Base-by-base conservation (phyloP, 2,797 vertebrate genomes). In the Pelochelys cantorii region DNA sequence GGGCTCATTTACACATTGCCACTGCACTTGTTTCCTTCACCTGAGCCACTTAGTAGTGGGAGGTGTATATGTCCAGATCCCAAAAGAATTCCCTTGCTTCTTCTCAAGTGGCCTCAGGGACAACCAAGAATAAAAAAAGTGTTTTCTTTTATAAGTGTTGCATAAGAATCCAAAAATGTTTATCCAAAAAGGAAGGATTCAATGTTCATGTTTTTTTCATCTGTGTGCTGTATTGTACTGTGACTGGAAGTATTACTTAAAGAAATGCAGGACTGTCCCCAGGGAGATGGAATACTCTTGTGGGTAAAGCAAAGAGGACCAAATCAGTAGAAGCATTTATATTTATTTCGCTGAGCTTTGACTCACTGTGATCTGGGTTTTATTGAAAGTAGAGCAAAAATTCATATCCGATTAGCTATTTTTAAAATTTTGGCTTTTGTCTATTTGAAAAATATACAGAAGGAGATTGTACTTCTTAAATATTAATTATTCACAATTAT, bases 41-140 rank as follows among this genome's bases (percentile, higher is more conserved):
- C 0, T 80, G 92, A 91, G 93, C 85, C 56, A 91, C 81, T 17
- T 7, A 42, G 54, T 86, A 81, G 48, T 74, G 54, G 25, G 77
- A 83, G 81, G 60, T 84, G 85, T 79, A 90, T 84, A 81, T 92
- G 91, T 87, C 59, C 74, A 89, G 83, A 78, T 57, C 20, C 37
- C 37, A 34, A 13, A n/a, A 75, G 88, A 86, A 90, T 86, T 93
- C 91, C 90, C 88, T 91, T 94, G 91, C 90, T 87, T 85, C 57
- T 75, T 34, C 37, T 62, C 78, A 87, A 90, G 85, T 80, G 48
- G 48, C 5, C 0, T 84, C 85, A 85, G 87, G 86, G 6, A 62
- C 29, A 8, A 29, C 15, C 29, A 31, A 94, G 90, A 84, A 31
- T 74, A 22, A 12, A 37, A 37, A 53, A 87, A 42, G 2, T 74